Evolutionary conservation across 2,113 vertebrate species (phyloP).

Genomic region (Gymnorhina tibicen): DNA sequence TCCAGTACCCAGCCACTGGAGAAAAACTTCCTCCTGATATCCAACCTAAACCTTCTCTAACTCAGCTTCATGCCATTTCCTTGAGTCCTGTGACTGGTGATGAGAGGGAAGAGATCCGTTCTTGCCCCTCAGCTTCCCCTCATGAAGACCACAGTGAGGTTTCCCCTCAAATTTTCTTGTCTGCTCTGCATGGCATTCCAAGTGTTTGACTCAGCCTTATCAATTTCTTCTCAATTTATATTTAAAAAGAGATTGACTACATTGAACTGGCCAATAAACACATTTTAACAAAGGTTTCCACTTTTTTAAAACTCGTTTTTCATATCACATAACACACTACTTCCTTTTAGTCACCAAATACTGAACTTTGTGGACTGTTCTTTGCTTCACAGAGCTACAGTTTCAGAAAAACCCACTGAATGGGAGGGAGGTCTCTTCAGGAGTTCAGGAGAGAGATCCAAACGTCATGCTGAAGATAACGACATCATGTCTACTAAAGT

Average conservation of each 20-base stretch:
- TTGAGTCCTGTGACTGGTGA: background rate
- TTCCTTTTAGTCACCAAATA: rapidly evolving
- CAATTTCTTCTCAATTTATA: rapidly evolving
- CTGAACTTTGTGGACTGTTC: background rate
- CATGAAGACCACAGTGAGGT: background rate
- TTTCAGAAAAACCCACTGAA: background rate
- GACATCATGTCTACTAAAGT: background rate
- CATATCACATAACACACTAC: rapidly evolving
- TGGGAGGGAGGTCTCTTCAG: rapidly evolving
- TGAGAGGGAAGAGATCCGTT: background rate
- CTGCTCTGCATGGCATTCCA: too few species aligned
- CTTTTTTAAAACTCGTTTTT: background rate
- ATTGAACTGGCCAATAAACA: background rate
- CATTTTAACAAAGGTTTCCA: background rate
- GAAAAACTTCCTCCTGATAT: background rate
- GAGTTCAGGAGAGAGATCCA: background rate
- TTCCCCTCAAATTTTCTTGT: background rate
- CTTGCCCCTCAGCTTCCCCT: background rate
- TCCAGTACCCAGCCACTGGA: background rate
- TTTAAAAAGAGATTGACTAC: background rate
- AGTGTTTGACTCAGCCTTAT: rapidly evolving
- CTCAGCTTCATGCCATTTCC: background rate
- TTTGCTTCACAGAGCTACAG: background rate
- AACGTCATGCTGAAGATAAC: background rate
- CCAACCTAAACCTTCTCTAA: background rate